Conservation (phyloP, 2,797 vertebrate genomes). For the Cossypha caffra region DNA sequence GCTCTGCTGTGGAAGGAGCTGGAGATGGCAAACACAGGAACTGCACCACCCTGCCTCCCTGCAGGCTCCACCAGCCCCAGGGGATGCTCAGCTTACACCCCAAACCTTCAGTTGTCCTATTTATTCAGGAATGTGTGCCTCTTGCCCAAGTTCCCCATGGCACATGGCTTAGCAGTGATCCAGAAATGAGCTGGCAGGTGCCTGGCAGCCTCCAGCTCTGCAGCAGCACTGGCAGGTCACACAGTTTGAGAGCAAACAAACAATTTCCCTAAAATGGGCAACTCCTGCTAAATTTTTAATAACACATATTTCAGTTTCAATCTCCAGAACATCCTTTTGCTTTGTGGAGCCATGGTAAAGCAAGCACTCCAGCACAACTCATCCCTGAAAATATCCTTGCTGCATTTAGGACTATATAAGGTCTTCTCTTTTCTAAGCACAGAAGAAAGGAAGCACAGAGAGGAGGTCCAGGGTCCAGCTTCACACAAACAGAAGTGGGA, state of each 20-base stretch:
- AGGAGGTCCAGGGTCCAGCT: neutral
- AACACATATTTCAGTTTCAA: neutral
- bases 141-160: neutral
- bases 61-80: neutral
- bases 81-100: neutral
- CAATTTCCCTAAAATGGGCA: neutral
- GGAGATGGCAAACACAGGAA: neutral
- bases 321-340: neutral
- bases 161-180: rapidly evolving
- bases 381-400: neutral
- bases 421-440: neutral
- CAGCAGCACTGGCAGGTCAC: neutral
- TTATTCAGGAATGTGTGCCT: neutral
- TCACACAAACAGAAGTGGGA: neutral
- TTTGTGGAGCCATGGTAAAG: neutral
- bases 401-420: neutral
- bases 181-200: neutral
- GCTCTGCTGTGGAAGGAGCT: neutral
- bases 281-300: neutral
- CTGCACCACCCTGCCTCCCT: neutral
- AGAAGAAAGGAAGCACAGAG: neutral
- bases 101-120: neutral
- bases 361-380: neutral
- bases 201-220: neutral
- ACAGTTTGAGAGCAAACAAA: neutral